A percentile compares a stretch with the other conserved stretches of the same genome.
phyloP scores from a whole-genome alignment of 1,140 invertebrate genomes.

The Oscheius sp. region DNA sequence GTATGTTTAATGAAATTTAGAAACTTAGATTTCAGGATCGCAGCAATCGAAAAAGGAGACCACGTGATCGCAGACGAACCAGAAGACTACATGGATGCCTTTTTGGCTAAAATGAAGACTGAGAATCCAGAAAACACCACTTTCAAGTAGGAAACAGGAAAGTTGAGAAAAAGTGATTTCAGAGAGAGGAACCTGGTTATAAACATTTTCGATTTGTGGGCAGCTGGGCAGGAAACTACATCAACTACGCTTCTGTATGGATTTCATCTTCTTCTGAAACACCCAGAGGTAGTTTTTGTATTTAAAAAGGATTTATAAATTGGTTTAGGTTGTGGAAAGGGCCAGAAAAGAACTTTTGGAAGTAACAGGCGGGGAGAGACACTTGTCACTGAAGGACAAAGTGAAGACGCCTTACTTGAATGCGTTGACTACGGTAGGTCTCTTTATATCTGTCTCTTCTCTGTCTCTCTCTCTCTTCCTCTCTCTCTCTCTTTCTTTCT shows the following conservation, averaged over 20 bases:
- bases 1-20: too few species aligned
- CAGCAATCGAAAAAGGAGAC: conserved; percentile 2
- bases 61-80: conserved; percentile 23
- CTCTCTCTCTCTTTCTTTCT: too few species aligned
- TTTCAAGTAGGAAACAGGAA: not conserved
- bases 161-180: not conserved
- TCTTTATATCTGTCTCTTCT: too few species aligned
- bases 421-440: conserved; percentile 19
- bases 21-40: conserved; percentile 11
- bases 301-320: not conserved
- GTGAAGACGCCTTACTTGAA: conserved; percentile 19
- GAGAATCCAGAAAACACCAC: not conserved
- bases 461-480: too few species aligned
- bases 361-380: conserved; percentile 11
- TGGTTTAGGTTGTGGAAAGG: conserved; percentile 4
- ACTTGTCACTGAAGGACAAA: conserved; percentile 14
- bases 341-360: conserved; percentile 14
- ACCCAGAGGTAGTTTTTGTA: conserved; percentile 12
- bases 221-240: conserved; percentile 35
- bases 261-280: conserved; percentile 14
- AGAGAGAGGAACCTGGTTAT: conserved; percentile 13
- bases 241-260: conserved; percentile 20
- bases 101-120: conserved; percentile 62
- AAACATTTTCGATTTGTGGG: conserved; percentile 26
- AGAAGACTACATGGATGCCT: conserved; percentile 48